Percentiles rank a stretch among this genome's conserved stretches.
These are phyloP conservation scores for Sturmia bella DNA, from an alignment of 2,888 invertebrate species.

Conservation along the genomic window DNA sequence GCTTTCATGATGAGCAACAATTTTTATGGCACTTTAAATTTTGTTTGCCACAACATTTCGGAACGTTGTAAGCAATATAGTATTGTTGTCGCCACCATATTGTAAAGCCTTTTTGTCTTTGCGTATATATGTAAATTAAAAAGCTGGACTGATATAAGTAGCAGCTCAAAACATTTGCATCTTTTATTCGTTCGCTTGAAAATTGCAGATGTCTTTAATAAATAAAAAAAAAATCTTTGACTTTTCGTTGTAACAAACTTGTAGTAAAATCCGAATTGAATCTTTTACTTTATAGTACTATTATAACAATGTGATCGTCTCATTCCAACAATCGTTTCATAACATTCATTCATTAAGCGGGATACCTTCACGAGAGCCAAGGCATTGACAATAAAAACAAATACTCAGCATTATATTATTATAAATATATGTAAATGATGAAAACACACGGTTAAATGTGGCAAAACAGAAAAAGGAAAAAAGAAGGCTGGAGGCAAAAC, in stretches of 20 bases:
- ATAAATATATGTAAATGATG: slow-evolving; percentile 55
- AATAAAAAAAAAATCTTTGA: no score
- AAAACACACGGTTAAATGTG: slow-evolving; percentile 57
- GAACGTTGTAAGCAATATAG: no score
- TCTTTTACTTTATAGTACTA: neutral
- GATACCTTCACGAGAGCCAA: slow-evolving; percentile 52
- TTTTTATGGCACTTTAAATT: no score
- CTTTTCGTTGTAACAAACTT: neutral
- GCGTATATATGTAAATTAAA: no score
- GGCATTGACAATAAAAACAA: slow-evolving; percentile 36
- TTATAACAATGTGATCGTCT: neutral
- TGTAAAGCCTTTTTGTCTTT: no score
- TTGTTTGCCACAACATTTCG: no score
- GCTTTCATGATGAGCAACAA: no score
- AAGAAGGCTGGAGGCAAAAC: slow-evolving; percentile 32
- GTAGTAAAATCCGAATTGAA: neutral
- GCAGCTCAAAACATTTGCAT: no score
- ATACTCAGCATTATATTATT: slow-evolving; percentile 62
- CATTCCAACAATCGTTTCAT: slow-evolving; percentile 15
- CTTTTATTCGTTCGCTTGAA: no score
- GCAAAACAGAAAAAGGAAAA: slow-evolving; percentile 3
- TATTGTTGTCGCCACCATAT: no score
- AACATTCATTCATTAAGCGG: slow-evolving; percentile 43
- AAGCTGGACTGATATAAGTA: no score
- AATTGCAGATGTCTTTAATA: no score